Percentiles rank a stretch among this genome's conserved stretches.
These are phyloP conservation scores for Rugalucina vietnamica DNA, from an alignment of 2,888 invertebrate species.

Conservation along the genomic window DNA sequence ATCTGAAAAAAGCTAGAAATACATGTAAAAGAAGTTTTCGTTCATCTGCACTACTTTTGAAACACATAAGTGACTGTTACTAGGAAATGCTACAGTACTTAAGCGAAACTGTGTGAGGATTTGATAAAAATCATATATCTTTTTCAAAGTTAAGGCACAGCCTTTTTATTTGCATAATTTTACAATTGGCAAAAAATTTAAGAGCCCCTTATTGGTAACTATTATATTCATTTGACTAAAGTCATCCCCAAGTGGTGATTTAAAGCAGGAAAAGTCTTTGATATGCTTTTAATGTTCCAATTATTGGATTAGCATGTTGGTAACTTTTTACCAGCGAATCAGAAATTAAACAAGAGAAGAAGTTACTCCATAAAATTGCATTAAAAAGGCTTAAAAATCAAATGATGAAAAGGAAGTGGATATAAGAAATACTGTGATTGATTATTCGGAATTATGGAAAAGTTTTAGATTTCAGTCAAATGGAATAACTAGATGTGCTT, in stretches of 20 bases:
- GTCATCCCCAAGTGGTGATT: conserved; percentile 21
- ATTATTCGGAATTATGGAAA: too few relatives aligned
- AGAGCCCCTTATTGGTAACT: background rate
- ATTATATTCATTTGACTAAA: background rate
- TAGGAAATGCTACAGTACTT: background rate
- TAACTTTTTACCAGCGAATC: background rate
- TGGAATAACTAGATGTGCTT: too few relatives aligned
- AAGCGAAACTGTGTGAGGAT: background rate
- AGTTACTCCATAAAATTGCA: background rate
- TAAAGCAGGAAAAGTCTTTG: conserved; percentile 26
- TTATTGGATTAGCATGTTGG: conserved; percentile 1
- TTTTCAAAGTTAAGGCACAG: background rate
- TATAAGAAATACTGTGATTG: too few relatives aligned
- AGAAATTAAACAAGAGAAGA: background rate
- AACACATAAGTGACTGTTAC: too few relatives aligned
- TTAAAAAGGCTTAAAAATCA: background rate
- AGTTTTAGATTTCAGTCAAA: too few relatives aligned
- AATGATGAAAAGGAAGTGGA: too few relatives aligned
- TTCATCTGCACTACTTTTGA: too few relatives aligned
- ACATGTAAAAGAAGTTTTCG: too few relatives aligned
- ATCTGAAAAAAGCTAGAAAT: too few relatives aligned
- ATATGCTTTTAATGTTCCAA: conserved; percentile 28
- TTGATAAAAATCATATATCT: background rate
- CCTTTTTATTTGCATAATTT: conserved; percentile 4
- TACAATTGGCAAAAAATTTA: background rate